Evolutionary conservation across 2,797 vertebrate species (phyloP).

Genomic region (Manis javanica): DNA sequence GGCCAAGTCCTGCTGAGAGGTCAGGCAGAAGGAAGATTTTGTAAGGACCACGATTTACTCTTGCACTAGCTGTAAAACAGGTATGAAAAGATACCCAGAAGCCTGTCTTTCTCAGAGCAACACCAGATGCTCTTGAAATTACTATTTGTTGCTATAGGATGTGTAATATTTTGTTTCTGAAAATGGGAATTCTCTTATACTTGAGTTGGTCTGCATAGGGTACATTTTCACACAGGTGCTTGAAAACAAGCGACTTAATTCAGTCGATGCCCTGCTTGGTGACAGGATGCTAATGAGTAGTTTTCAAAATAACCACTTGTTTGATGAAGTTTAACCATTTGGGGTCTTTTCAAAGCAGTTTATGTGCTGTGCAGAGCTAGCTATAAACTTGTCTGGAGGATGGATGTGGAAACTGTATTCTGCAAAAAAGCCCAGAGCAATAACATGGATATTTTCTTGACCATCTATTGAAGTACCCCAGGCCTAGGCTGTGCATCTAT

Average conservation of each 20-base stretch:
- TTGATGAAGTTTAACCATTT: slow-evolving; percentile 74
- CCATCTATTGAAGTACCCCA: slow-evolving; percentile 73
- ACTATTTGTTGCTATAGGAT: slow-evolving; percentile 26
- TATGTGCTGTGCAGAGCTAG: slow-evolving; percentile 64
- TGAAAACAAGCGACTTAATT: slow-evolving; percentile 71
- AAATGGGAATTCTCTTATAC: slow-evolving; percentile 50
- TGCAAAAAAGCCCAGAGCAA: slow-evolving; percentile 59
- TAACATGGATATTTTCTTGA: slow-evolving; percentile 71
- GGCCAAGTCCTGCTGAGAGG: not conserved
- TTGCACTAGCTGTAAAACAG: slow-evolving; percentile 29
- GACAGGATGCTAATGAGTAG: slow-evolving; percentile 72
- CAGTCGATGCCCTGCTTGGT: slow-evolving; percentile 25
- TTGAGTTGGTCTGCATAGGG: not conserved
- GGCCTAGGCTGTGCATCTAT: slow-evolving; percentile 54
- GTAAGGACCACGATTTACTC: slow-evolving; percentile 71
- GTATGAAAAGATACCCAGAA: slow-evolving; percentile 75
- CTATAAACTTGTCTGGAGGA: slow-evolving; percentile 80
- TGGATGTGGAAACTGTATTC: slow-evolving; percentile 75
- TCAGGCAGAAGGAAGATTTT: slow-evolving; percentile 44
- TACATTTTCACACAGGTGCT: slow-evolving; percentile 69
- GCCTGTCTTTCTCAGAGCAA: slow-evolving; percentile 53
- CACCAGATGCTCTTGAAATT: slow-evolving; percentile 47
- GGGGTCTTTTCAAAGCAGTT: slow-evolving; percentile 68
- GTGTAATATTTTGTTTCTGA: slow-evolving; percentile 15
- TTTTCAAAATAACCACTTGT: slow-evolving; percentile 74